Percentiles rank a stretch among this genome's conserved stretches.
Evolutionary conservation across 2,113 vertebrate genomes (phyloP).

Genomic region (human): DNA sequence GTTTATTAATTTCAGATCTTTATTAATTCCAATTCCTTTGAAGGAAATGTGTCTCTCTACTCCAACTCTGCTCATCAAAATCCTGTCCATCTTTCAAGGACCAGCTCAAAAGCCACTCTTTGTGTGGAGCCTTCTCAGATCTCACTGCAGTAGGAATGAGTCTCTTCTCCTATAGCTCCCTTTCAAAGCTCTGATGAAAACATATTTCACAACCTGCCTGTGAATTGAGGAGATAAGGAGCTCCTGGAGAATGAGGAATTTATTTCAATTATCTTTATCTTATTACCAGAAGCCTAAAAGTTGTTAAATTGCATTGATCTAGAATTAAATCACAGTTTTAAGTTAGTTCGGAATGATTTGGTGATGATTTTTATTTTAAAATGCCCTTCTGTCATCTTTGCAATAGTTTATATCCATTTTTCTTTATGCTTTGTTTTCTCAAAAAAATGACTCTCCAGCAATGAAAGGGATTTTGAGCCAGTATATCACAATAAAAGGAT

Average conservation of each 20-base stretch:
- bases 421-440: neutral
- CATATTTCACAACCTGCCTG: neutral
- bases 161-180: neutral
- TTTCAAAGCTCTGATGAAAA: neutral
- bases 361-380: constrained; percentile 36
- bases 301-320: neutral
- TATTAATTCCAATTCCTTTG: neutral
- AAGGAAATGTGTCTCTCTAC: neutral
- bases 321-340: neutral
- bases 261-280: neutral
- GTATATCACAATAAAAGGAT: neutral
- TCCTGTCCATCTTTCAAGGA: neutral
- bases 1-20: neutral
- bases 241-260: neutral
- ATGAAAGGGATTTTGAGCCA: neutral
- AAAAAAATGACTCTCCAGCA: neutral
- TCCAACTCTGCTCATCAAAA: neutral
- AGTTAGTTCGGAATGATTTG: neutral
- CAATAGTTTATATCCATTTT: neutral
- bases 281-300: neutral
- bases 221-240: no score
- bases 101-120: neutral
- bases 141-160: neutral
- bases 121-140: neutral
- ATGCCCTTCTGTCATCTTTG: neutral